Base-by-base conservation (phyloP, 2,113 vertebrate species). In the Nesoenas mayeri region DNA sequence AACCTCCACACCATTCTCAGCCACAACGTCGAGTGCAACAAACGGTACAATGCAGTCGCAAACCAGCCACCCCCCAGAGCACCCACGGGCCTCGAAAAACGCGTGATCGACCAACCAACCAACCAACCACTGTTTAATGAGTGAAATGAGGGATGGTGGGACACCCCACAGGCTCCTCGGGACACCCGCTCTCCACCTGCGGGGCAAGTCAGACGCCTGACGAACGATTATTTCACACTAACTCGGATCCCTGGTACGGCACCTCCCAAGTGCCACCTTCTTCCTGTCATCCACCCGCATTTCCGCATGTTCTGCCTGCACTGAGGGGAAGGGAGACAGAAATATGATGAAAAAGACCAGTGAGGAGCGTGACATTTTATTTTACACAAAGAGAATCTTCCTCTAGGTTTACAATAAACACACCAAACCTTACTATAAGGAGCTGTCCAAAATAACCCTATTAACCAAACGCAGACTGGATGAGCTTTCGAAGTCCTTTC, bases 131-230 rank as follows among this genome's bases (percentile, higher is more conserved):
- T 36, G 24, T 16, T 53, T 32, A 62, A 81, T 0, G 4, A 81
- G 28, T 0, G 2, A 85, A 47, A 56, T 0, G 1, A 19, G 54
- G 42, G 74, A 17, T 51, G 74, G 48, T 2, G 24, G 72, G 82
- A 65, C 25, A 26, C 8, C 44, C 61, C 51, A 18, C 51, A 89
- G 31, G 2, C 24, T 56, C 62, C 67, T 16, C 9, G 34, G 66
- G 57, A 60, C 38, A 71, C 58, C 21, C 0, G 9, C 40, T 69
- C 66, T 28, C 66, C 79, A 65, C 44, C 80, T 60, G 22, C 73
- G 77, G 64, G 44, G 11, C 25, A 14, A 67, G 54, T 22, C 24
- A 84, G 72, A 50, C 40, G 25, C 4, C 28, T 18, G n/a, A 53
- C 0, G 1, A 78, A 36, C 2, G 7, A 61, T 14, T 8, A 44